Evolutionary conservation across 1,140 invertebrate genomes (phyloP).

Genomic region (Riptortus pedestris): DNA sequence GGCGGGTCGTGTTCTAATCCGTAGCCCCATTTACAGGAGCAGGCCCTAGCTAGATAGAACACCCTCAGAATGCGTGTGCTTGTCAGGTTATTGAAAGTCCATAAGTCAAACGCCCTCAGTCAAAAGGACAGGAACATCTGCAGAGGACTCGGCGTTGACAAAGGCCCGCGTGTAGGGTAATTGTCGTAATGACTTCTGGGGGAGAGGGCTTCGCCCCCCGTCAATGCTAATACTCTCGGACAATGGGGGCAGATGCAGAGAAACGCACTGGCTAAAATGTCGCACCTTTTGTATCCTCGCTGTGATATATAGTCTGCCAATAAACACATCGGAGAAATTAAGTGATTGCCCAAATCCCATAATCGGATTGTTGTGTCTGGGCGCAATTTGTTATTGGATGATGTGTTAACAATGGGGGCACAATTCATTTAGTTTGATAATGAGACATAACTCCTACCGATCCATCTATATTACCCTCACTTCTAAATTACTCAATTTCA

Average conservation of each 20-base stretch:
- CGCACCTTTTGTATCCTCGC: neutral
- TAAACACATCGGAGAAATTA: neutral
- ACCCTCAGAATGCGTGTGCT: neutral
- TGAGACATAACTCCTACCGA: too few species aligned
- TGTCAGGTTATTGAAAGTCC: slow-evolving; percentile 10
- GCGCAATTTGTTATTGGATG: too few species aligned
- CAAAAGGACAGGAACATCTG: slow-evolving; percentile 16
- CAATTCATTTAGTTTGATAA: too few species aligned
- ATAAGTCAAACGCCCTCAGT: slow-evolving; percentile 14
- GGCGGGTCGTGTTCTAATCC: neutral
- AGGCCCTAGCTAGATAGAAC: neutral
- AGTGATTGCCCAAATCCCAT: neutral
- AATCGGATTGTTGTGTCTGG: neutral
- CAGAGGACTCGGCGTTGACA: neutral
- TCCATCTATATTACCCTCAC: too few species aligned
- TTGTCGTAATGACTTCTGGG: neutral
- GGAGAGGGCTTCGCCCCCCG: neutral
- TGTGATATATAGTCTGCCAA: neutral
- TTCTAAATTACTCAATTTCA: too few species aligned
- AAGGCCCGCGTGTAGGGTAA: slow-evolving; percentile 11
- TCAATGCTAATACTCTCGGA: neutral
- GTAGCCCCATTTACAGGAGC: neutral
- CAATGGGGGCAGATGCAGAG: slow-evolving; percentile 4
- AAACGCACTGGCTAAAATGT: neutral
- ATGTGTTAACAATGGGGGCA: too few species aligned